A percentile compares a stretch with the other conserved stretches of the same genome.
Evolutionary conservation across 1,140 invertebrate genomes (phyloP).

Genomic region (Dysdera silvatica): DNA sequence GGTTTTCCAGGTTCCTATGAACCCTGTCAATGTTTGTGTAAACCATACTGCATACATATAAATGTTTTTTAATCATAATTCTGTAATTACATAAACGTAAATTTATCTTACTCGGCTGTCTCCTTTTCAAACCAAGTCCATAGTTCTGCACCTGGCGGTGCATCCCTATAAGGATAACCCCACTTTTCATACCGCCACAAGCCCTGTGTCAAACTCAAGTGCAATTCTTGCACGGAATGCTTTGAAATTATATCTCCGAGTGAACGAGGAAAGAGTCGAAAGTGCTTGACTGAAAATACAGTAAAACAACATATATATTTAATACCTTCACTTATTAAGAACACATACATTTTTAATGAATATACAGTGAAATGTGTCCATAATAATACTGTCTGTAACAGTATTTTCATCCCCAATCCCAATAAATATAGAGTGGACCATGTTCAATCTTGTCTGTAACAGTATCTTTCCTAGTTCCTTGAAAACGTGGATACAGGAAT

Average conservation of each 20-base stretch:
- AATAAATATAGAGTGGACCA: too few species aligned
- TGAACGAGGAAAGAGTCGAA: conserved; percentile 77
- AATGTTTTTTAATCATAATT: background rate
- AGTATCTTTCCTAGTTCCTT: too few species aligned
- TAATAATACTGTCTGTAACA: too few species aligned
- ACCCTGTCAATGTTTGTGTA: background rate
- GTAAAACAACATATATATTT: background rate
- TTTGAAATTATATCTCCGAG: conserved; percentile 79
- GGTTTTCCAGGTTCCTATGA: too few species aligned
- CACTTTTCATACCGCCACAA: conserved; percentile 85
- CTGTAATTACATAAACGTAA: too few species aligned
- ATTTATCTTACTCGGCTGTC: conserved; percentile 45
- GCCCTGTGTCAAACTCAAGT: conserved; percentile 83
- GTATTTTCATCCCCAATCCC: background rate
- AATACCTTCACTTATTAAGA: background rate
- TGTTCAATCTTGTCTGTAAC: too few species aligned
- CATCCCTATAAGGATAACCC: conserved; percentile 80
- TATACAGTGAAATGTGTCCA: too few species aligned
- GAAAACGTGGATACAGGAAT: too few species aligned
- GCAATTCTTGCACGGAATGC: conserved; percentile 79
- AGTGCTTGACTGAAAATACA: conserved; percentile 52
- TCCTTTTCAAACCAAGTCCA: conserved; percentile 77
- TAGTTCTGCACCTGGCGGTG: conserved; percentile 84
- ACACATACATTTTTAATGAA: too few species aligned
- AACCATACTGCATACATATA: conserved; percentile 8